Conservation (phyloP, 2,888 invertebrate genomes). For the Athalia cordata region DNA sequence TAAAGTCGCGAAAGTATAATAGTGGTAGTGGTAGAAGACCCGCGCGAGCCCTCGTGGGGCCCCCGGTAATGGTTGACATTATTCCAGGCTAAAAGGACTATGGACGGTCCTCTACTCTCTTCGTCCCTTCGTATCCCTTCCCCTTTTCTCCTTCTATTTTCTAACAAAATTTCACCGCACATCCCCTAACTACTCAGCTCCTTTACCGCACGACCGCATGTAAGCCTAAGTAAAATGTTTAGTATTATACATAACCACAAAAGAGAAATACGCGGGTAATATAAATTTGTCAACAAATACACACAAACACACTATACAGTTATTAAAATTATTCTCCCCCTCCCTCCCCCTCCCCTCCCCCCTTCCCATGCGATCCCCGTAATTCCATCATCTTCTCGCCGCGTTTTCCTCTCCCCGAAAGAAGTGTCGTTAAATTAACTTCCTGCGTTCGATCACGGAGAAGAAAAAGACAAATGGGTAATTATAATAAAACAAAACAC, state of each 20-base stretch:
- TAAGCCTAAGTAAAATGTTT: constrained; percentile 65
- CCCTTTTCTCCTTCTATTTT: background rate
- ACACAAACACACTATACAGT: too few species aligned
- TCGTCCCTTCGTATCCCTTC: background rate
- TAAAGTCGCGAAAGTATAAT: background rate
- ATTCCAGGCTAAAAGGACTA: constrained; percentile 63
- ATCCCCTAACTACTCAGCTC: too few species aligned
- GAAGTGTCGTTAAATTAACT: background rate
- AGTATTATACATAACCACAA: constrained; percentile 54
- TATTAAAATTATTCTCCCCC: too few species aligned
- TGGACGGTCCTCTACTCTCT: background rate
- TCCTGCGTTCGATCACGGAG: background rate
- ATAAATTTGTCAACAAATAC: constrained; percentile 25
- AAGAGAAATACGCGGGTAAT: constrained; percentile 21
- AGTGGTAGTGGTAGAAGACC: constrained; percentile 42
- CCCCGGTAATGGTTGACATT: constrained; percentile 64
- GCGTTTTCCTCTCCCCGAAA: constrained; percentile 21
- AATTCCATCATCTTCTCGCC: background rate
- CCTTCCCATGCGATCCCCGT: too few species aligned
- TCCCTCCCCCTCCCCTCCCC: too few species aligned
- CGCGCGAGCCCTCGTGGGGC: constrained; percentile 56
- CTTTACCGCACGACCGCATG: constrained; percentile 30
- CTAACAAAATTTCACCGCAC: too few species aligned
- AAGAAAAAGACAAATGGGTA: too few species aligned
- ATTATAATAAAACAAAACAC: too few species aligned